phyloP scores from a whole-genome alignment of 2,888 invertebrate genomes.

The Therioaphis trifolii region DNA sequence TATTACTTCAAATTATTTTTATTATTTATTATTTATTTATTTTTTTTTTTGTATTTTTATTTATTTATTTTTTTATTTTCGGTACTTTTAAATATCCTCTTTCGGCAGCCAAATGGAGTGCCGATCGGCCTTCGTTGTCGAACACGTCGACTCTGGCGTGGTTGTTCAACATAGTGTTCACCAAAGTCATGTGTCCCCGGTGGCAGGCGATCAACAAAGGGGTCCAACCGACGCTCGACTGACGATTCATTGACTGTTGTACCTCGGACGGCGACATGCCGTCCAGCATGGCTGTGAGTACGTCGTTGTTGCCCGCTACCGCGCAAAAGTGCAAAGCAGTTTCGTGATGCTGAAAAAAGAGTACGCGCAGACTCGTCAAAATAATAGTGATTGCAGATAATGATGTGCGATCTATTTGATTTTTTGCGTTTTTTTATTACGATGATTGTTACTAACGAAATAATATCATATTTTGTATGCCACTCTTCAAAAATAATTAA shows the following conservation, averaged over 20 bases:
- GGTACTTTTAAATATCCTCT: conserved; percentile 80
- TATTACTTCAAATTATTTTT: not conserved
- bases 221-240: conserved; percentile 95
- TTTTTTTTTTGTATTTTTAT: not conserved
- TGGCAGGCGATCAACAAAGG: conserved; percentile 96
- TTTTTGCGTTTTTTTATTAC: no score
- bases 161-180: conserved; percentile 87
- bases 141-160: conserved; percentile 99
- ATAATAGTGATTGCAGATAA: no score
- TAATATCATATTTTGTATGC: no score
- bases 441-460: no score
- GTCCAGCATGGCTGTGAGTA: conserved; percentile 92
- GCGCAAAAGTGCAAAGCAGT: conserved; percentile 97
- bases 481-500: no score
- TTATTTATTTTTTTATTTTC: not conserved
- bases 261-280: conserved; percentile 90
- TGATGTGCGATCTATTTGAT: no score
- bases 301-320: conserved; percentile 93
- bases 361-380: no score
- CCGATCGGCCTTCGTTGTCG: conserved; percentile 94
- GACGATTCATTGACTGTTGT: conserved; percentile 94
- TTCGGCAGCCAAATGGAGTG: conserved; percentile 94
- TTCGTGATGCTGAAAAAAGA: conserved; percentile 78
- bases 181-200: conserved; percentile 93
- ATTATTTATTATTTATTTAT: not conserved